Evolutionary conservation across 2,888 invertebrate species (phyloP).

Genomic region (Nomada fucata): DNA sequence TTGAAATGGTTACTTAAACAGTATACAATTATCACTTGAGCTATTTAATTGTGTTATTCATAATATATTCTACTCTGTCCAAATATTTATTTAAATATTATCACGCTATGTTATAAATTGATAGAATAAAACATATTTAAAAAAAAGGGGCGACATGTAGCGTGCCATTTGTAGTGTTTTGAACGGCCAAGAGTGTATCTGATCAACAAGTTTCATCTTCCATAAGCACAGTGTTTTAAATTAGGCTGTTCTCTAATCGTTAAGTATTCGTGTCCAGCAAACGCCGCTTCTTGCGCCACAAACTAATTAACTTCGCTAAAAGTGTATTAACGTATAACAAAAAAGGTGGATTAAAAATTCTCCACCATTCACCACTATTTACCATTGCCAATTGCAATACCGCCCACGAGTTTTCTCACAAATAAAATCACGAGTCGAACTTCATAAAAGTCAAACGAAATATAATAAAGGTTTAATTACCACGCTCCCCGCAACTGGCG

Average conservation of each 20-base stretch:
- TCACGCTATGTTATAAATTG: too few species aligned
- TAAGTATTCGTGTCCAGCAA: not conserved
- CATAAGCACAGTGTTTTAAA: not conserved
- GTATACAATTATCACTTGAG: not conserved
- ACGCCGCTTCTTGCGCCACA: not conserved
- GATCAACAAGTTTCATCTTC: not conserved
- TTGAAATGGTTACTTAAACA: not conserved
- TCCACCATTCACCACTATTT: not conserved
- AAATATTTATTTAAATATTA: too few species aligned
- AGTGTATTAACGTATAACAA: not conserved
- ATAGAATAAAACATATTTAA: too few species aligned
- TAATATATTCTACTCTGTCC: too few species aligned
- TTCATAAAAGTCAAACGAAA: not conserved
- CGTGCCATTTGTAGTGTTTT: not conserved
- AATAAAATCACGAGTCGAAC: not conserved
- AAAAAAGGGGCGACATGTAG: not conserved
- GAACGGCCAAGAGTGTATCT: not conserved
- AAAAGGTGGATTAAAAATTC: not conserved
- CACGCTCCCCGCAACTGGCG: slow-evolving; percentile 9
- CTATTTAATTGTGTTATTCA: too few species aligned
- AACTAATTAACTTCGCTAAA: not conserved
- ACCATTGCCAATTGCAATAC: not conserved
- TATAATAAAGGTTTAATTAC: not conserved
- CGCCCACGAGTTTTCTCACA: not conserved
- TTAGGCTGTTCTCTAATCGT: not conserved